Percentiles rank a stretch among this genome's conserved stretches.
These are phyloP conservation scores for Ectemnius lituratus DNA, from an alignment of 2,888 invertebrate genomes.

Conservation along the genomic window DNA sequence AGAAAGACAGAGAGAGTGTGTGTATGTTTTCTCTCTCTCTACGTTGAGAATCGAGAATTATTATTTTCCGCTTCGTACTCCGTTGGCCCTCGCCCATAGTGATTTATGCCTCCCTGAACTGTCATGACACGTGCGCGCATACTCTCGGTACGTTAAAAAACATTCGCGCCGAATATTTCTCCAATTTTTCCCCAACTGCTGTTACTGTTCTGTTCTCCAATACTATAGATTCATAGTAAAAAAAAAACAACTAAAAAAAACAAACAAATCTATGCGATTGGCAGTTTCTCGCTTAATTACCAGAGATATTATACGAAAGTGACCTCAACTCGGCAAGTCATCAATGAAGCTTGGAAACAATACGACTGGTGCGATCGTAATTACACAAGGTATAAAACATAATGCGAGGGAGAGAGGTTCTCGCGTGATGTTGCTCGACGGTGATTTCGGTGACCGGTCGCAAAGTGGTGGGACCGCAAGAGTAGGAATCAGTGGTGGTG, in stretches of 20 bases:
- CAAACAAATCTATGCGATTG: too few relatives aligned
- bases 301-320: background rate
- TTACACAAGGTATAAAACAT: conserved; percentile 48
- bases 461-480: conserved; percentile 17
- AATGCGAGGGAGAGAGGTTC: conserved; percentile 33
- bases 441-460: conserved; percentile 17
- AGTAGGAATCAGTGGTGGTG: conserved; percentile 4
- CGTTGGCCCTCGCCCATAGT: background rate
- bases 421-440: conserved; percentile 32
- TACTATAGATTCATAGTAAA: background rate
- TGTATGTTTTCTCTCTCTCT: too few relatives aligned
- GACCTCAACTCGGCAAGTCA: background rate
- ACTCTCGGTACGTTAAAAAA: conserved; percentile 10
- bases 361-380: conserved; percentile 32
- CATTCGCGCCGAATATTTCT: conserved; percentile 13
- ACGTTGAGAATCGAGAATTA: background rate
- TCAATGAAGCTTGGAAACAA: conserved; percentile 17
- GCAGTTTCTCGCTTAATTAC: background rate
- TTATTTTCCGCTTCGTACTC: conserved; percentile 9
- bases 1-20: background rate
- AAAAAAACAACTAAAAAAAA: too few relatives aligned
- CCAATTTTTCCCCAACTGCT: background rate
- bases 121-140: conserved; percentile 8
- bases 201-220: too few relatives aligned
- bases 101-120: conserved; percentile 15